Evolutionary conservation across 2,888 invertebrate genomes (phyloP), one percentile per base, ranked within the genome.

Genomic region (Leptinotarsa haldemani): DNA sequence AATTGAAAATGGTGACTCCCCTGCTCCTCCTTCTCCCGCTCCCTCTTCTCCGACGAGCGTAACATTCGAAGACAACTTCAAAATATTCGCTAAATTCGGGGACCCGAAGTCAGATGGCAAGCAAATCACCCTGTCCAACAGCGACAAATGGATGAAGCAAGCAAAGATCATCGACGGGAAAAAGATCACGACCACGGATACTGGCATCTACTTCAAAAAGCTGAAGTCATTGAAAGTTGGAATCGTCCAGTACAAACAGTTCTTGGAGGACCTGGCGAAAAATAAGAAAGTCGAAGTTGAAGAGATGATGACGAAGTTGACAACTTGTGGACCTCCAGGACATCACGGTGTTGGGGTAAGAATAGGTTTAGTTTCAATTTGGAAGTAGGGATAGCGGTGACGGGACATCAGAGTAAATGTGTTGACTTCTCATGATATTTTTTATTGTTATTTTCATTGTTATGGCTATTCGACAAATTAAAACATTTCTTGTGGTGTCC

Each of bases 61-160:
- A 18, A 78, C 88, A 58, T 91, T 93, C 73, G 90, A 92, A 87
- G 93, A 93, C 73, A 91, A 91, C 71, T 96, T 96, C 86, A 94
- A 93, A 85, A 91, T 93, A 0, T 97, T 96, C 86, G 94, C 95
- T 2, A 95, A 96, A 88, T 97, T 97, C 85, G 97, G 97, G 1
- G 96, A 97, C 85, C 91, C 91, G 7, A 96, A 96, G 86, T 95
- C 95, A 50, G 96, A 96, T 85, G 97, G 97, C 0, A 95, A 94
- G 86, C 90, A 91, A 70, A 94, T 97, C 77, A 96, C 96, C 0
- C 89, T 97, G 13, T 95, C 95, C 12, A 96, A 97, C 87, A 95
- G 95, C 84, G 97, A 97, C 87, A 97, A 97, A 87, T 97, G 97
- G 97, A 95, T 97, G 95, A 97, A 96, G 84, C 97, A 97, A 85